Conservation (phyloP, 2,797 vertebrate genomes). For the Lemur catta region DNA sequence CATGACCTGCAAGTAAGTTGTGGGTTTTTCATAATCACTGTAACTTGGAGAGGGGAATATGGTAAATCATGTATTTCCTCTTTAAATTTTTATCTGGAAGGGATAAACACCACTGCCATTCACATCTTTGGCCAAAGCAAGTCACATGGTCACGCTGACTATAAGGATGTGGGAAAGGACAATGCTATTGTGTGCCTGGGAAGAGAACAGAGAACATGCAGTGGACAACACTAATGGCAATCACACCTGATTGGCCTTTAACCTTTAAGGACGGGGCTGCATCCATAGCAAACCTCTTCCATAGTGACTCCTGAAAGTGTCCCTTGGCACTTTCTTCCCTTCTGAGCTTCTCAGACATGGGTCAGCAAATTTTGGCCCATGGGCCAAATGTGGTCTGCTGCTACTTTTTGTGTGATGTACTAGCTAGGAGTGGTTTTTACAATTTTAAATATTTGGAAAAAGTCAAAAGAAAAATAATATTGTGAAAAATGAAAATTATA, state of each 20-base stretch:
- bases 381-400: background rate
- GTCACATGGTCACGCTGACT: background rate
- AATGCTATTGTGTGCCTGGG: background rate
- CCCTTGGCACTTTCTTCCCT: background rate
- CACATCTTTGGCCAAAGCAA: background rate
- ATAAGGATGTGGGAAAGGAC: background rate
- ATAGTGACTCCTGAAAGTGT: background rate
- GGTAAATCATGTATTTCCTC: background rate
- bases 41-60: background rate
- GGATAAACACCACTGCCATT: background rate
- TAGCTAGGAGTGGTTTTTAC: background rate
- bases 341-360: background rate
- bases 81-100: conserved; percentile 14
- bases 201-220: background rate
- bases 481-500: background rate
- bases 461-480: conserved; percentile 12
- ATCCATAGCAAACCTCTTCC: background rate
- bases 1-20: background rate
- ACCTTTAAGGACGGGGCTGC: background rate
- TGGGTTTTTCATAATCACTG: background rate
- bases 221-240: background rate
- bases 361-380: background rate
- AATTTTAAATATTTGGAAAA: conserved; percentile 20
- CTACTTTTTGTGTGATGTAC: background rate
- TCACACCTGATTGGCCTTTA: background rate